phyloP scores from a whole-genome alignment of 2,888 invertebrate genomes.

The Tiliacea citrago region DNA sequence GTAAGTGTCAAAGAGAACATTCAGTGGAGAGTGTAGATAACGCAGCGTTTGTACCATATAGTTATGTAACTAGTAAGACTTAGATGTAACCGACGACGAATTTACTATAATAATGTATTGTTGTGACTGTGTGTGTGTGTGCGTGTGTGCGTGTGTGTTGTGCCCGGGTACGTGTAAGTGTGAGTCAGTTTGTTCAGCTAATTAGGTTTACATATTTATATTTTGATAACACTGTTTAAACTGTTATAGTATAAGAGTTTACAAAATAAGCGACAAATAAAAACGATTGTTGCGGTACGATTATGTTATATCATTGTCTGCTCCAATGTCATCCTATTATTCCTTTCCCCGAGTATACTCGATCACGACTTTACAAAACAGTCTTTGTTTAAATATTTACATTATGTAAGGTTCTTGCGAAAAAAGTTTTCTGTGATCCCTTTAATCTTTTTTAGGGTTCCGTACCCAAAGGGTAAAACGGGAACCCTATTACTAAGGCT shows the following conservation, averaged over 20 bases:
- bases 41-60: conserved; percentile 51
- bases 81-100: conserved; percentile 74
- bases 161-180: conserved; percentile 42
- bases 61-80: conserved; percentile 41
- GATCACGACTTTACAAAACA: not conserved
- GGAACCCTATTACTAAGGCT: too few relatives aligned
- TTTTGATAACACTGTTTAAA: conserved; percentile 71
- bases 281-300: conserved; percentile 63
- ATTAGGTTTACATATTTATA: conserved; percentile 73
- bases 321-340: not conserved
- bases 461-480: too few relatives aligned
- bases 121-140: conserved; percentile 49
- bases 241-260: conserved; percentile 66
- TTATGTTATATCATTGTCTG: conserved; percentile 39
- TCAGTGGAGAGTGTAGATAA: conserved; percentile 24
- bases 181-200: conserved; percentile 59
- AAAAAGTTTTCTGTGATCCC: not conserved
- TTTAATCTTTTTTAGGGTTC: conserved; percentile 25
- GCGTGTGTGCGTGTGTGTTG: conserved; percentile 49
- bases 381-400: not conserved
- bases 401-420: not conserved
- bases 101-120: conserved; percentile 80
- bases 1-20: conserved; percentile 16
- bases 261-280: conserved; percentile 68
- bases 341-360: not conserved